Evolutionary conservation across 1,140 invertebrate genomes (phyloP).

Genomic region (Whitmania pigra): DNA sequence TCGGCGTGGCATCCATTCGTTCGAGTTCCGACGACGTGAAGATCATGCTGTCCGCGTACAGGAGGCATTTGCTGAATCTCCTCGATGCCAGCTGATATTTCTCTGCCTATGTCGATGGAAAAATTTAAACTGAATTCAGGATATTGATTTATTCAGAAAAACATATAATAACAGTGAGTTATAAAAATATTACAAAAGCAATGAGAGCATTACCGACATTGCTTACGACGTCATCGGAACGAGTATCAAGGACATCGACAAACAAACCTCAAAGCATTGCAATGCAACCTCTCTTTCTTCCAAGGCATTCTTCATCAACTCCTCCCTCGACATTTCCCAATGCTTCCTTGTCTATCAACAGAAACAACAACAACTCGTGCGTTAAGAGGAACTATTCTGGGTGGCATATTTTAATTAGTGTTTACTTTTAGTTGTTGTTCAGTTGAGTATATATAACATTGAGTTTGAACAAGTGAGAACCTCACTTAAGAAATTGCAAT

Average conservation of each 20-base stretch:
- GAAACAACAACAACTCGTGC: no score
- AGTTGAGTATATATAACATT: no score
- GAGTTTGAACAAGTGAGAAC: no score
- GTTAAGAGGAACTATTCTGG: no score
- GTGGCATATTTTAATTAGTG: no score
- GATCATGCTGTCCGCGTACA: slow-evolving; percentile 5
- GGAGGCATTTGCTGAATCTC: background rate
- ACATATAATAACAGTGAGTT: background rate
- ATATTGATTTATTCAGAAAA: background rate
- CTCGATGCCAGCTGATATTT: slow-evolving; percentile 15
- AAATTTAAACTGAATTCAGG: background rate
- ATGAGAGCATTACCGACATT: background rate
- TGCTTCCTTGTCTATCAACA: background rate
- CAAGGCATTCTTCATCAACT: background rate
- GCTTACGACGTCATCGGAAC: no score
- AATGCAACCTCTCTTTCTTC: background rate
- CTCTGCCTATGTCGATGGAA: background rate
- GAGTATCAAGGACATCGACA: no score
- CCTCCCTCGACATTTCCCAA: slow-evolving; percentile 1
- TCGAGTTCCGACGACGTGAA: background rate
- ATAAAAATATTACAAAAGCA: no score
- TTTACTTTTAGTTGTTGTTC: no score
- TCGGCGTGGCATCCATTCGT: background rate
- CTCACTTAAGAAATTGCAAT: no score
- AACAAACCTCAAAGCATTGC: background rate